A percentile compares a stretch with the other conserved stretches of the same genome.
Conservation (phyloP, 2,113 vertebrate genomes). For the Arenaria interpres region DNA sequence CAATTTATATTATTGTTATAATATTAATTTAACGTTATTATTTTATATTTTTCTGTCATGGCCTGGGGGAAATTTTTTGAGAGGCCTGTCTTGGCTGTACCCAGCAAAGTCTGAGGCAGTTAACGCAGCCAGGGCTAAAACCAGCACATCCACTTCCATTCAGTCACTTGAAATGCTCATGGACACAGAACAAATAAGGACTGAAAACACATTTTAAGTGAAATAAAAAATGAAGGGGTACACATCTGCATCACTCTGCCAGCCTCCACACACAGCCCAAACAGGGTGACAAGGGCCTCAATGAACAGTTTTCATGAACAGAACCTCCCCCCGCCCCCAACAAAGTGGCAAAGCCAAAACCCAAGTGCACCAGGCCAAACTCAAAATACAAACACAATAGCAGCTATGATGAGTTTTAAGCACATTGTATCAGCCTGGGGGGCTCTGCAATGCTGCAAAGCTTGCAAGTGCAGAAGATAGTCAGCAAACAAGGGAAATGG, state of each 20-base stretch:
- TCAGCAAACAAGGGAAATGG: not conserved
- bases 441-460: not conserved
- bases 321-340: rapidly evolving
- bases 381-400: not conserved
- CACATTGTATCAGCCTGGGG: rapidly evolving
- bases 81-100: not conserved
- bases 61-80: not conserved
- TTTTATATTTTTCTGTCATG: not conserved
- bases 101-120: not conserved
- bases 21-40: not conserved
- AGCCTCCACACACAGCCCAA: not conserved
- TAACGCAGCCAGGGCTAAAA: not conserved
- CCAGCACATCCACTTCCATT: not conserved
- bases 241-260: rapidly evolving
- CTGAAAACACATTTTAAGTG: not conserved
- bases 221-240: not conserved
- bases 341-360: not conserved
- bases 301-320: not conserved
- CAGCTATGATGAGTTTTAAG: not conserved
- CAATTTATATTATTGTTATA: not conserved
- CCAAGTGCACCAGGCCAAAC: rapidly evolving
- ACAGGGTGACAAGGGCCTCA: not conserved
- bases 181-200: not conserved
- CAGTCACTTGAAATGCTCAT: not conserved
- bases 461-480: not conserved